phyloP scores from a whole-genome alignment of 2,113 vertebrate species.

The Pungitius pungitius region DNA sequence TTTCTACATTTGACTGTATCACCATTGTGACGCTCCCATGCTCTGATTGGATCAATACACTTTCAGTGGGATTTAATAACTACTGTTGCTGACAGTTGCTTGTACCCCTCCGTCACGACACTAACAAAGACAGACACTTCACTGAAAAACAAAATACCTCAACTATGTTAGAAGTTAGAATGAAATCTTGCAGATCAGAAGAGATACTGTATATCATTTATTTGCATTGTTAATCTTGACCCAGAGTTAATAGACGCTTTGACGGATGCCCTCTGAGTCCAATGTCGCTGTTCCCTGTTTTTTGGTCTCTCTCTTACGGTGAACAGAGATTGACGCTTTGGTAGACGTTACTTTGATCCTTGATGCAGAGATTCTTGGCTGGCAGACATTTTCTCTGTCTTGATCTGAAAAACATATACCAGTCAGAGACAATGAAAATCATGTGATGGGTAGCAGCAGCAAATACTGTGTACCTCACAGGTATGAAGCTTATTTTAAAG shows the following conservation, averaged over 20 bases:
- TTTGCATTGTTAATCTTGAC: background rate
- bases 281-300: constrained; percentile 24
- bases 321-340: constrained; percentile 1
- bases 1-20: background rate
- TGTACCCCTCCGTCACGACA: constrained; percentile 25
- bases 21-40: background rate
- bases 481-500: background rate
- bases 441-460: constrained; percentile 1
- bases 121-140: constrained; percentile 14
- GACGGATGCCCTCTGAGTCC: background rate
- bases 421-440: constrained; percentile 29
- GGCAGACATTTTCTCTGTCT: constrained; percentile 39
- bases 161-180: background rate
- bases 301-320: constrained; percentile 9
- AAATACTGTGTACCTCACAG: background rate
- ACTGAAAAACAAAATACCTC: constrained; percentile 4
- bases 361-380: constrained; percentile 25
- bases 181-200: background rate
- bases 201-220: background rate
- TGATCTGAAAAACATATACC: constrained; percentile 53
- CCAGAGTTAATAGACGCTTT: background rate
- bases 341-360: constrained; percentile 6
- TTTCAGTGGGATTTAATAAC: constrained; percentile 41
- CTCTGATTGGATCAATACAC: constrained; percentile 29
- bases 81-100: constrained; percentile 26